Percentiles rank a stretch among this genome's conserved stretches.
phyloP scores from a whole-genome alignment of 2,888 invertebrate species.

The Trachelus troglodyta region DNA sequence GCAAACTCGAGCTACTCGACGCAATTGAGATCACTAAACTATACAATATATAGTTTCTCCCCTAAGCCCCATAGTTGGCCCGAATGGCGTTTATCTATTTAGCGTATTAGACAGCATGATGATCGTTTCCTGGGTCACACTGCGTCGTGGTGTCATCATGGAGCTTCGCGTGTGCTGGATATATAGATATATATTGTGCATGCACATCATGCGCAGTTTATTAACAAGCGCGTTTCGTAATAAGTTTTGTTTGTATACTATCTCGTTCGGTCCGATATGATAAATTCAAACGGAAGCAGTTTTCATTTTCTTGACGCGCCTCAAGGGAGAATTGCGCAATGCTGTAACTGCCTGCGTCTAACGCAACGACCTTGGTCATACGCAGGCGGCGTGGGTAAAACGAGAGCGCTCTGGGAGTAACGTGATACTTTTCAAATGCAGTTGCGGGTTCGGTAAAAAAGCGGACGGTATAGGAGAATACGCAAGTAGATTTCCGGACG shows the following conservation, averaged over 20 bases:
- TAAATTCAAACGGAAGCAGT: not conserved
- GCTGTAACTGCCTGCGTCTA: not conserved
- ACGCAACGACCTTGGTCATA: not conserved
- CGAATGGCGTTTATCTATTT: slow-evolving; percentile 24
- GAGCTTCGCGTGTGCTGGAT: not conserved
- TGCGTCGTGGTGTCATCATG: not conserved
- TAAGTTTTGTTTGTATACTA: not conserved
- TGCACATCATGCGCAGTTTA: not conserved
- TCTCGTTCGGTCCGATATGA: not conserved
- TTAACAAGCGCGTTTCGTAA: not conserved
- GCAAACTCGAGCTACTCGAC: not conserved
- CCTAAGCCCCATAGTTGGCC: not conserved
- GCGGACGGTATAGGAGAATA: not conserved
- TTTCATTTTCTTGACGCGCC: not conserved
- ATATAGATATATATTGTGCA: not conserved
- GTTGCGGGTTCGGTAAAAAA: not conserved
- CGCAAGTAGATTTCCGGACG: not conserved
- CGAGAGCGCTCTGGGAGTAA: not conserved
- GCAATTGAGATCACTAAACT: slow-evolving; percentile 8
- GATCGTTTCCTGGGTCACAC: slow-evolving; percentile 42
- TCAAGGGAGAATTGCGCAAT: not conserved
- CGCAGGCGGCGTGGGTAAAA: not conserved
- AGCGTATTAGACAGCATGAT: slow-evolving; percentile 39
- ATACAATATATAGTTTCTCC: slow-evolving; percentile 1
- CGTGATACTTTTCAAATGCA: not conserved